Evolutionary conservation across 1,140 invertebrate species (phyloP), one percentile per base, ranked within the genome.

Genomic region (Euglossa dilemma): DNA sequence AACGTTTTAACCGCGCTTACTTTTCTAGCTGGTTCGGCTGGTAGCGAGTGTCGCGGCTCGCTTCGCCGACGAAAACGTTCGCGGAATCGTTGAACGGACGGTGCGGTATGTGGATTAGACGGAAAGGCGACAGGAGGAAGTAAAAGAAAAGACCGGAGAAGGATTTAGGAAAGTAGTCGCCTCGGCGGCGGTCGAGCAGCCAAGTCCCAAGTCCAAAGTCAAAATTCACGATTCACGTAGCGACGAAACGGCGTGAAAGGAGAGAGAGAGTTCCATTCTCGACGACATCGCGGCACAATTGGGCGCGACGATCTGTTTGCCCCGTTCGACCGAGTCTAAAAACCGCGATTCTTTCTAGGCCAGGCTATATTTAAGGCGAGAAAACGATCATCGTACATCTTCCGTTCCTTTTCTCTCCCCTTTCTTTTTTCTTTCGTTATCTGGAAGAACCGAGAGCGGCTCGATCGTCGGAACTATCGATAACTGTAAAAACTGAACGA

Each of bases 341-440:
- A 88, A 82, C 69, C 85, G 73, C 54, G 85, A 75, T 81, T 78
- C 69, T 88, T 81, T 87, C 85, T 87, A 88, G 85, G 85, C 74
- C 87, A 73, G 23, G 16, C 73, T 47, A 56, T 72, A n/a, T 59
- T 75, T 84, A 61, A 36, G 70, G 28, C 73, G 54, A 66, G 63
- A 45, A 57, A 86, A 83, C 77, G 50, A 79, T 67, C 50, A 18
- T 69, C 20, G 0, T 16, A 69, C 45, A 28, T 84, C 43, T 61
- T 11, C 7, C 23, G 23, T n/a, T 59, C 5, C 71, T 25, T 59
- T 25, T 25, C n/a, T 45, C 45, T n/a, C 16, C 6, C 20, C 20
- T 4, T 8, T 36, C 25, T 36, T 20, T 63, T 25, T 36, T 11
- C 0, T 63, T 36, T 63, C 7, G 25, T 63, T 63, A 36, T 20